Evolutionary conservation across 2,797 vertebrate species (phyloP).

Genomic region (Parauchenoglanis punctatus): DNA sequence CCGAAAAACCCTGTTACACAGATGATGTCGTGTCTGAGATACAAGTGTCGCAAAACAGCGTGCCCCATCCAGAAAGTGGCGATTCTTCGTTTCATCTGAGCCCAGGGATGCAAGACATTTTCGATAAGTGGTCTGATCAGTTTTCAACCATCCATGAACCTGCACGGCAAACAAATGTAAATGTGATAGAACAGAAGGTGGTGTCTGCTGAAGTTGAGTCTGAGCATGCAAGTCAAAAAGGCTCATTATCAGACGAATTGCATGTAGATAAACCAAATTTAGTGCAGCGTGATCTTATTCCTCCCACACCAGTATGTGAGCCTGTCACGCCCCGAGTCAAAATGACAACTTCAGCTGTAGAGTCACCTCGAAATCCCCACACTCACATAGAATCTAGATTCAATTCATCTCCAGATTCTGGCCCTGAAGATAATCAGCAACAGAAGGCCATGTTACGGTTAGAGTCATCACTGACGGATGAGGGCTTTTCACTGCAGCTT

Average conservation of each 20-base stretch:
- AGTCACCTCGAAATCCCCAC: constrained; percentile 55
- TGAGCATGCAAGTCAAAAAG: constrained; percentile 9
- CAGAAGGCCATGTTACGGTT: constrained; percentile 24
- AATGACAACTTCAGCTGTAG: constrained; percentile 70
- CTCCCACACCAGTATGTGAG: constrained; percentile 78
- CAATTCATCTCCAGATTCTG: constrained; percentile 10
- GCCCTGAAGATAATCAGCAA: constrained; percentile 28
- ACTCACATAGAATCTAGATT: not conserved
- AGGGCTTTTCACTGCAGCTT: constrained; percentile 78
- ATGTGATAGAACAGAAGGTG: constrained; percentile 13
- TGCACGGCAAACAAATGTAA: constrained; percentile 8
- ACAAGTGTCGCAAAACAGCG: constrained; percentile 25
- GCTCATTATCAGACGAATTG: constrained; percentile 41
- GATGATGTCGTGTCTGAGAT: constrained; percentile 41
- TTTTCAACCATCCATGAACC: constrained; percentile 56
- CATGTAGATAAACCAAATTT: constrained; percentile 51
- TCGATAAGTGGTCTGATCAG: constrained; percentile 84
- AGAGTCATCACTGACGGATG: constrained; percentile 63
- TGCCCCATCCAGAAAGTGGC: not conserved
- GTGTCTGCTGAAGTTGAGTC: not conserved
- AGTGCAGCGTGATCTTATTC: constrained; percentile 71
- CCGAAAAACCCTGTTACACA: constrained; percentile 40
- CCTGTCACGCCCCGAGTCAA: constrained; percentile 74
- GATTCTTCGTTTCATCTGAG: constrained; percentile 76
- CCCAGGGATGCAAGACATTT: constrained; percentile 84